Base-by-base conservation (phyloP, 2,113 vertebrate genomes). In the Neodontobutis hainanensis region DNA sequence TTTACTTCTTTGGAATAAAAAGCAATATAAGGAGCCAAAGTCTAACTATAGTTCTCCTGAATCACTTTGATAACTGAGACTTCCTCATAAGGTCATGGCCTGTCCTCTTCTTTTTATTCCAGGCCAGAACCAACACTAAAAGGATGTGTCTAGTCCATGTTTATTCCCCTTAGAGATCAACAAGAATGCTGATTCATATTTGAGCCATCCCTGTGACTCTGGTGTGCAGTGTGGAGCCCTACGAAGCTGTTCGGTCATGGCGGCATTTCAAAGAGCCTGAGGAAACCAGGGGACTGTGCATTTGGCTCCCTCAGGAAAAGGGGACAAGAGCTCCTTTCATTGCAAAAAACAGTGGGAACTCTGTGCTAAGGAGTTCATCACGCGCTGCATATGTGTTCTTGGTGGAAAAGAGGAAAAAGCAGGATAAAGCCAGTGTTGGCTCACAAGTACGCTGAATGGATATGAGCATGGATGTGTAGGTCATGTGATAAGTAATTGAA, bases 1-100 rank as follows among this genome's bases (percentile, higher is more conserved):
- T 88, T 88, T 89, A 90, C 77, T 80, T 87, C 64, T 87, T 87
- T 89, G 85, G 90, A 93, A 93, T 91, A 89, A 92, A 91, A 89
- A 90, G 74, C 65, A 76, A 85, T 85, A 90, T 78, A 65, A 89
- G 82, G 90, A 90, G 79, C 83, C 84, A 68, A 68, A 72, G 67
- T 79, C 32, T 36, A 78, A 73, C 32, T 34, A 62, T 46, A 64
- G 47, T 4, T 45, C 12, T n/a, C n/a, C 15, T 55, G 34, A 55
- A 55, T 55, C 35, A 0, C 34, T 55, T 55, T 52, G 19, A 34
- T 52, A 52, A 32, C 27, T 11, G 9, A 27, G 19, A 6, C 27
- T 5, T 8, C 49, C 52, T 68, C 19, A 53, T n/a, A 11, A 11
- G 55, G 16, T 11, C 27, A 8, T 32, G 16, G 61, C 57, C 70